phyloP scores from a whole-genome alignment of 2,797 vertebrate species.

The Lophura swinhoii region DNA sequence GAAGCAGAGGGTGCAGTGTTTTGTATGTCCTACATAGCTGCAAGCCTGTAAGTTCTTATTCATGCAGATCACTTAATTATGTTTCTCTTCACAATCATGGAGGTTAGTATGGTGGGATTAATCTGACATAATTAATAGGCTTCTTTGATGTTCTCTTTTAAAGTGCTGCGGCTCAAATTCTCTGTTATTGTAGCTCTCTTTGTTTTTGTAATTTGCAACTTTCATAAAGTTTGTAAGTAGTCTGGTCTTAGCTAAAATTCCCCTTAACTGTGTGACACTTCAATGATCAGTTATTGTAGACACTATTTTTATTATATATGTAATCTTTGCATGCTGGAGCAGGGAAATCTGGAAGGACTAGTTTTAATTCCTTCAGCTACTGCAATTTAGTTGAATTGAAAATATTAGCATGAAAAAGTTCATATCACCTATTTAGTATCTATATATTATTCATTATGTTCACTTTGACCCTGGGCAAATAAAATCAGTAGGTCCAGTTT shows the following conservation, averaged over 20 bases:
- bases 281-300: neutral
- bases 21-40: neutral
- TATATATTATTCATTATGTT: neutral
- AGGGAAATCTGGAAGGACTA: neutral
- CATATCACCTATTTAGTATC: neutral
- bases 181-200: neutral
- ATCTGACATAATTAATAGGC: neutral
- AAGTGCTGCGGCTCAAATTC: neutral
- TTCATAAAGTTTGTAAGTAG: neutral
- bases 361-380: neutral
- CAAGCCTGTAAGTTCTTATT: neutral
- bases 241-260: neutral
- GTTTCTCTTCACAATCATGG: neutral
- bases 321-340: neutral
- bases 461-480: neutral
- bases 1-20: neutral
- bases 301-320: rapidly evolving
- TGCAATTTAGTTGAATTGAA: neutral
- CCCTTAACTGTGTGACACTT: neutral
- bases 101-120: neutral
- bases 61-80: neutral
- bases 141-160: rapidly evolving
- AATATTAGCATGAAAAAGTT: neutral
- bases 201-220: neutral
- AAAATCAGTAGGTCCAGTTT: neutral